Evolutionary conservation across 2,888 invertebrate species (phyloP).

Genomic region (Ischnus inquisitorius): DNA sequence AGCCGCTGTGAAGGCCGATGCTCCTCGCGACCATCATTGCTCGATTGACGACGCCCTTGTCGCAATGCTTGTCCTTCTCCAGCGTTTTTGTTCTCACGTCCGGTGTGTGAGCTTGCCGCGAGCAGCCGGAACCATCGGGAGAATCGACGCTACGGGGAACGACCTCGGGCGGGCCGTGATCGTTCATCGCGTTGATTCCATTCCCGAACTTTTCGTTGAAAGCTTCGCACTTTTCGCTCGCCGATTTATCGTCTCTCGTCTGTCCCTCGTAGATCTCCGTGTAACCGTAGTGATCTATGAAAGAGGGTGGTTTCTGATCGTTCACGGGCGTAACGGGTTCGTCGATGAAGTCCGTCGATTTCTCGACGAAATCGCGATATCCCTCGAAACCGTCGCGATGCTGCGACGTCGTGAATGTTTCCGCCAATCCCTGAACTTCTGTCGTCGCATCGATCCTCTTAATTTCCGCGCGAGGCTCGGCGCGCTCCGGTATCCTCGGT

Average conservation of each 20-base stretch:
- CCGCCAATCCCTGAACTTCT: conserved; percentile 32
- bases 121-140: conserved; percentile 77
- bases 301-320: conserved; percentile 54
- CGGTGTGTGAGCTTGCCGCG: conserved; percentile 72
- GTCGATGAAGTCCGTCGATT: conserved; percentile 78
- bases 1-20: conserved; percentile 82
- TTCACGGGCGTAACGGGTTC: conserved; percentile 67
- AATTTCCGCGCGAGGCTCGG: conserved; percentile 53
- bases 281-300: conserved; percentile 75
- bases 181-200: conserved; percentile 39
- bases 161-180: conserved; percentile 33
- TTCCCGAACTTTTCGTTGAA: conserved; percentile 75
- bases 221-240: conserved; percentile 75
- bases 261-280: conserved; percentile 75
- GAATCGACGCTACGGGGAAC: conserved; percentile 72
- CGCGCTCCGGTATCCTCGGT: conserved; percentile 70
- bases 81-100: conserved; percentile 74
- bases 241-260: conserved; percentile 73
- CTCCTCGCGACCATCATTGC: conserved; percentile 85
- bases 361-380: conserved; percentile 77
- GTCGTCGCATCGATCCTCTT: conserved; percentile 66
- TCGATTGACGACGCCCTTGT: conserved; percentile 84
- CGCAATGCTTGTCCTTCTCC: conserved; percentile 81
- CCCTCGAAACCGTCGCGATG: conserved; percentile 74
- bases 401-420: conserved; percentile 37